A percentile compares a stretch with the other conserved stretches of the same genome.
phyloP scores from a whole-genome alignment of 2,113 vertebrate genomes.

The Trematocara macrostoma region DNA sequence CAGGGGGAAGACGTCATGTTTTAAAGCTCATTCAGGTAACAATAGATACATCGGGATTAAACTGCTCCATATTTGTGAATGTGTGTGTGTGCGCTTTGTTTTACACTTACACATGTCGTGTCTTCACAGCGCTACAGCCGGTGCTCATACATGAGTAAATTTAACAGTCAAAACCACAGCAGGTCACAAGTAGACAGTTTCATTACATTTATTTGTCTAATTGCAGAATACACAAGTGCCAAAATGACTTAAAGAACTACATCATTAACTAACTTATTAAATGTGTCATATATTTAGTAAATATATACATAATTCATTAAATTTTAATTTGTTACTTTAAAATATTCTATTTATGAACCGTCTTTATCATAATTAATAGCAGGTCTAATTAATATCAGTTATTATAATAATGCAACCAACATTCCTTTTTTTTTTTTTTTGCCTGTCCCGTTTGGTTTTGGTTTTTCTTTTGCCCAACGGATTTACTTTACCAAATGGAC shows the following conservation, averaged over 20 bases:
- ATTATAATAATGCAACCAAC: not conserved
- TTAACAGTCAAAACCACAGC: not conserved
- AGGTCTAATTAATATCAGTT: not conserved
- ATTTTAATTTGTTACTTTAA: not conserved
- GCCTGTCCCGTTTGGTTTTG: too few relatives aligned
- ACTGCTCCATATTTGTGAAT: fast-evolving
- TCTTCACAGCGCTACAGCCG: not conserved
- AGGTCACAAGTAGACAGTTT: not conserved
- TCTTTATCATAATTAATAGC: not conserved
- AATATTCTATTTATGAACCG: not conserved
- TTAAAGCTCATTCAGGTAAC: not conserved
- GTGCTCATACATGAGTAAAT: not conserved
- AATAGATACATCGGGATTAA: not conserved
- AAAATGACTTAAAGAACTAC: not conserved
- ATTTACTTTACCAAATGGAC: too few relatives aligned
- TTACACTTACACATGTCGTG: not conserved
- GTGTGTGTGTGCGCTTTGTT: not conserved
- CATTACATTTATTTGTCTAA: not conserved
- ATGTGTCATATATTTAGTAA: fast-evolving
- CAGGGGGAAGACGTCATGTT: not conserved
- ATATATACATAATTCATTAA: not conserved
- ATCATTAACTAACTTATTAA: not conserved
- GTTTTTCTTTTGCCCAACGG: too few relatives aligned
- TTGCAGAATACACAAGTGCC: not conserved
- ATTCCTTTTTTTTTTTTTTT: too few relatives aligned